Evolutionary conservation across 2,113 vertebrate genomes (phyloP), one percentile per base, ranked within the genome.

Genomic region (Hippocampus mohnikei): DNA sequence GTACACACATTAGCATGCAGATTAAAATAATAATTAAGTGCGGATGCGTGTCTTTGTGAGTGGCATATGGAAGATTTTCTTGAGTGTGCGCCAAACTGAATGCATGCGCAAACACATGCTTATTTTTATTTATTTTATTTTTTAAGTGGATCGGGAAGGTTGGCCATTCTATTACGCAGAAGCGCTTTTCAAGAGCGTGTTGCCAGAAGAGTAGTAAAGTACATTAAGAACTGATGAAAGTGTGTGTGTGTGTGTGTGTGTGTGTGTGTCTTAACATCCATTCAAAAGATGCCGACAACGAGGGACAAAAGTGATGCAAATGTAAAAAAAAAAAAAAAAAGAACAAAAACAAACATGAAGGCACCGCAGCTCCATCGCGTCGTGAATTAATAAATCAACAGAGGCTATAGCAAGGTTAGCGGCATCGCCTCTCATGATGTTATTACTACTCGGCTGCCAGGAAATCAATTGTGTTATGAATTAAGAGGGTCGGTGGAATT

Each of bases 391-490:
- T 61, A 70, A 73, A 69, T 71, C 72, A 59, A 46, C 46, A 70
- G 72, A 41, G 50, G 58, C 37, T 33, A 55, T 48, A 79, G 82
- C 72, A 71, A 78, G 29, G 71, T 85, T 84, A 78, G 69, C 23
- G 10, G 81, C 44, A 40, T 40, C 52, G 82, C 44, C 82, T 76
- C 75, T 74, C 8, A 42, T 80, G 71, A 83, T 82, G 69, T 81
- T 85, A 80, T 77, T 80, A 74, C 85, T 68, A 71, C 70, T 68
- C 78, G 70, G 41, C 80, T 64, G 75, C 75, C 77, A 79, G 66
- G 71, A 69, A 78, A 80, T 85, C 84, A 64, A 80, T 85, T 78
- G 79, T 78, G 79, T 79, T 82, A 81, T 86, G 79, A 81, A 88
- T 87, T 79, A 86, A 71, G 81, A 75, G 84, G 44, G 74, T 50